Evolutionary conservation across 2,113 vertebrate species (phyloP).

Genomic region (Mionectes macconnelli): DNA sequence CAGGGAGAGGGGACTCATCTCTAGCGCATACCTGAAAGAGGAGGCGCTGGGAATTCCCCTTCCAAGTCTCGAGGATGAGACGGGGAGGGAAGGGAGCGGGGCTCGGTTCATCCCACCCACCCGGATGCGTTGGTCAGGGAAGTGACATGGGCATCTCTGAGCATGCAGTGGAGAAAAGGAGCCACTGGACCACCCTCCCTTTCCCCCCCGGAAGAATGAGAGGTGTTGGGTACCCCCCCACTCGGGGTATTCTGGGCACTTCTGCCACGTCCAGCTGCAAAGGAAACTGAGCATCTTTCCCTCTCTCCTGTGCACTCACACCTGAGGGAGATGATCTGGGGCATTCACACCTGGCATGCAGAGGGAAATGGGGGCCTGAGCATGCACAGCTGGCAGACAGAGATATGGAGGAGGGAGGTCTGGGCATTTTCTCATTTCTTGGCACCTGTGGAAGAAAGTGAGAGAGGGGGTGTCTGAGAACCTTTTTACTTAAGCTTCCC

Average conservation of each 20-base stretch:
- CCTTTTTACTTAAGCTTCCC: not conserved
- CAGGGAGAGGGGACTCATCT: no score
- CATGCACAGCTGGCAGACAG: not conserved
- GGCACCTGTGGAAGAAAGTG: not conserved
- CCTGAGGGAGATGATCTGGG: not conserved
- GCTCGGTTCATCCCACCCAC: not conserved
- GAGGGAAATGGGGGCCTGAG: not conserved
- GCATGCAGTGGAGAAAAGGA: not conserved
- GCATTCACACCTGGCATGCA: not conserved
- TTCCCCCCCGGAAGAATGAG: fast-evolving
- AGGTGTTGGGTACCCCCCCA: not conserved
- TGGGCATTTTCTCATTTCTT: not conserved
- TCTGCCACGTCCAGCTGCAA: not conserved
- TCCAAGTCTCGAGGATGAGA: fast-evolving
- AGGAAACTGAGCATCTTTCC: not conserved
- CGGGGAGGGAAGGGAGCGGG: fast-evolving
- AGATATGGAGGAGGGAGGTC: not conserved
- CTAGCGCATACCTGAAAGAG: fast-evolving
- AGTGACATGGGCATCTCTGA: not conserved
- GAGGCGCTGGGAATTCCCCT: not conserved
- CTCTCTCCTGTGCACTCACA: not conserved
- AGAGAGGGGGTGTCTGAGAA: not conserved
- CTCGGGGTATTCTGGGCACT: not conserved
- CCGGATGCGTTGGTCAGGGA: fast-evolving
- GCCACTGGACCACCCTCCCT: fast-evolving